Evolutionary conservation across 2,888 invertebrate species (phyloP).

Genomic region (Dasysyrphus albostriatus): DNA sequence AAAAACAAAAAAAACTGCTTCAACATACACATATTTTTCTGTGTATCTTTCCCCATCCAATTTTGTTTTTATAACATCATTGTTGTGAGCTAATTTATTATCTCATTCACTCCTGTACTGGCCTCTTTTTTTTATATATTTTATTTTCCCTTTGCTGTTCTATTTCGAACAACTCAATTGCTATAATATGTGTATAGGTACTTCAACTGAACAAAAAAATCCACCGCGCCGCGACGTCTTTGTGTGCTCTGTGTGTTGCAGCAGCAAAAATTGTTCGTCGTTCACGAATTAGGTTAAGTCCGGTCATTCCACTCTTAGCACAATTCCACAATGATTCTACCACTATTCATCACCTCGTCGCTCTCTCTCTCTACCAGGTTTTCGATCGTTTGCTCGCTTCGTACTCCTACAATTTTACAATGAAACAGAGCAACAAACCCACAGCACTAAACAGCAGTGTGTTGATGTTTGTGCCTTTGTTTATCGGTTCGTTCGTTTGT

Average conservation of each 20-base stretch:
- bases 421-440: slow-evolving; percentile 60
- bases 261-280: slow-evolving; percentile 72
- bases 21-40: slow-evolving; percentile 16
- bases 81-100: slow-evolving; percentile 75
- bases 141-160: slow-evolving; percentile 53
- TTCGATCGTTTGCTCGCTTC: slow-evolving; percentile 18
- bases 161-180: slow-evolving; percentile 70
- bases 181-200: slow-evolving; percentile 37
- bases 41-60: slow-evolving; percentile 25
- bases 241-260: slow-evolving; percentile 56
- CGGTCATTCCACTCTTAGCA: slow-evolving; percentile 83
- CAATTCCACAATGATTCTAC: slow-evolving; percentile 79
- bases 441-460: slow-evolving; percentile 21
- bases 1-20: background rate
- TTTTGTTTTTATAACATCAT: slow-evolving; percentile 44
- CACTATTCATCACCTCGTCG: slow-evolving; percentile 52
- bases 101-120: slow-evolving; percentile 74
- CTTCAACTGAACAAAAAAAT: slow-evolving; percentile 21
- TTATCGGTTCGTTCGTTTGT: slow-evolving; percentile 19
- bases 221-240: slow-evolving; percentile 49
- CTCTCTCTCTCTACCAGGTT: slow-evolving; percentile 5
- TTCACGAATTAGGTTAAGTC: slow-evolving; percentile 83
- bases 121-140: slow-evolving; percentile 60
- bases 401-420: slow-evolving; percentile 54
- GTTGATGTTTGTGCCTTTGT: slow-evolving; percentile 8